These are phyloP conservation scores for Ciconia maguari DNA, from an alignment of 2,113 vertebrate species.

Conservation along the genomic window DNA sequence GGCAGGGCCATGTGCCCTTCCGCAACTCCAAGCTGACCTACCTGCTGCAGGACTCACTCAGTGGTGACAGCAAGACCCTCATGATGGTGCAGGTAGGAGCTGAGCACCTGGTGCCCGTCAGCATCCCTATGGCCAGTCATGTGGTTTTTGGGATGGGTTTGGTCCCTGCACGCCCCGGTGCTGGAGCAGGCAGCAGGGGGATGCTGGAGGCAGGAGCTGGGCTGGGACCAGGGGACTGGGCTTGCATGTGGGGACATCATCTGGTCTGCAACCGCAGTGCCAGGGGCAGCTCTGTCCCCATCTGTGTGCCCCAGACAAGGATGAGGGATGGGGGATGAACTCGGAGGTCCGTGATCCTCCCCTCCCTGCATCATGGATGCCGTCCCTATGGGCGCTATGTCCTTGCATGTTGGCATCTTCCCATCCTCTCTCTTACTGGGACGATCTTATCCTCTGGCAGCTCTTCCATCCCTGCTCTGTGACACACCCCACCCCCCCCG, in stretches of 20 bases:
- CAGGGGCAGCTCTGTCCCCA: neutral
- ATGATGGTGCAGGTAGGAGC: conserved; percentile 93
- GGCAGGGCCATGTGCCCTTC: conserved; percentile 92
- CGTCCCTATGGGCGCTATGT: rapidly evolving
- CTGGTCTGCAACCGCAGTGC: rapidly evolving
- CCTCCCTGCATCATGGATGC: no score
- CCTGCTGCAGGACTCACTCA: conserved; percentile 95
- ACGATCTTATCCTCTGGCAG: neutral
- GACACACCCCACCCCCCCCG: no score
- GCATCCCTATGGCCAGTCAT: rapidly evolving
- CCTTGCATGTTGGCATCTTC: rapidly evolving
- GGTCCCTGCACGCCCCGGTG: no score
- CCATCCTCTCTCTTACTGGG: neutral
- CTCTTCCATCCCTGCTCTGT: neutral
- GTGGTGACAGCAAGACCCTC: conserved; percentile 94
- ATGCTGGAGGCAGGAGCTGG: neutral
- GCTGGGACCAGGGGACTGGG: neutral
- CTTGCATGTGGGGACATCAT: neutral
- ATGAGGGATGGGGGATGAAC: neutral
- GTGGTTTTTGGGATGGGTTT: neutral
- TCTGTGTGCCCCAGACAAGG: rapidly evolving
- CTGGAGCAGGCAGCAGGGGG: neutral
- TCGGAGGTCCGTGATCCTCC: rapidly evolving
- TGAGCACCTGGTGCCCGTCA: rapidly evolving
- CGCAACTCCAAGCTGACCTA: conserved; percentile 98